A percentile compares a stretch with the other conserved stretches of the same genome.
phyloP scores from a whole-genome alignment of 2,113 vertebrate species.

The Nematolebias whitei region DNA sequence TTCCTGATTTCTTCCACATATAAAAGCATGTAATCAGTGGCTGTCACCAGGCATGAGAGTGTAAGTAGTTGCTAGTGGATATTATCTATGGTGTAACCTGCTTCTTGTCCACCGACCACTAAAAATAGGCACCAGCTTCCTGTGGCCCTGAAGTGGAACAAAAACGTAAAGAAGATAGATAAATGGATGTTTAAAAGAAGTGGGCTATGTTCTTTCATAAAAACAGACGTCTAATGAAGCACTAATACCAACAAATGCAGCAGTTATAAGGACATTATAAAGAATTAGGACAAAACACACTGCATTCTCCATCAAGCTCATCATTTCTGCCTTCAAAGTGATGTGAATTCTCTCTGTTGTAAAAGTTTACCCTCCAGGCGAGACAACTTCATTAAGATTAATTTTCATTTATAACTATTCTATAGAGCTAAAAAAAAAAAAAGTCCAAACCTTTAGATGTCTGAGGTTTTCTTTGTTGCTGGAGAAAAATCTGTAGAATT shows the following conservation, averaged over 20 bases:
- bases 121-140: no score
- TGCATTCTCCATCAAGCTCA: background rate
- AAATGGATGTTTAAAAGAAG: background rate
- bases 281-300: background rate
- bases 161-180: background rate
- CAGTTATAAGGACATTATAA: background rate
- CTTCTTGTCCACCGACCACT: no score
- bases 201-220: background rate
- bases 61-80: no score
- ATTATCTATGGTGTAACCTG: no score
- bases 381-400: background rate
- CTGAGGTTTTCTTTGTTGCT: background rate
- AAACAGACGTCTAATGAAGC: background rate
- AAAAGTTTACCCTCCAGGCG: background rate
- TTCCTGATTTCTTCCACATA: no score
- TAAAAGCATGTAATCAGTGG: no score
- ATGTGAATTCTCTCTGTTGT: background rate
- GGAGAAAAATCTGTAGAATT: background rate
- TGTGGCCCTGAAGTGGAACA: no score
- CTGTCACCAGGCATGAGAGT: no score
- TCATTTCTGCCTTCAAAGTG: background rate
- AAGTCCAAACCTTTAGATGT: no score
- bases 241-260: background rate
- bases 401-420: background rate
- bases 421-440: background rate